Base-by-base conservation (phyloP, 2,888 invertebrate genomes). In the Orchesellides sinensis region DNA sequence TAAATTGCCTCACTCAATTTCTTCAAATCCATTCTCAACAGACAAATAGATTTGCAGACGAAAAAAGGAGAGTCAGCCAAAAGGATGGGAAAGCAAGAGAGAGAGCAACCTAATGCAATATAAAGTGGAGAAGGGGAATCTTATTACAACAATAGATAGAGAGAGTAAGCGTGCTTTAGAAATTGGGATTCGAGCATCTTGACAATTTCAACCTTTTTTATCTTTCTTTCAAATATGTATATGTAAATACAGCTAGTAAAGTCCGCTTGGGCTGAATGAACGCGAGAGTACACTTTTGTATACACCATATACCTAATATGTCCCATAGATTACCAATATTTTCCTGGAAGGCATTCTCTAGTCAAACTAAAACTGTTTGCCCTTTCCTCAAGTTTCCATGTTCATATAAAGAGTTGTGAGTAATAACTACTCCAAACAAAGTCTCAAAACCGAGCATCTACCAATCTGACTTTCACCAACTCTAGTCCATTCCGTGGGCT, bases 1-100 rank as follows among this genome's bases (percentile, higher is more conserved):
- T 88, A 88, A 88, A 88, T 88, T 87, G 86, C 85, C 83, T 83
- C 84, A 84, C 84, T 86, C 86, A 84, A 88, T 88, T 86, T 87
- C 88, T 84, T 83, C 83, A 83, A 87, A 86, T 83, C 84, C 86
- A 86, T 84, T 83, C 84, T 84, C 81, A 80, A 72, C 82, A 70
- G 75, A 79, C 75, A 84, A 79, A 79, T 79, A 79, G 79, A 79
- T 79, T 72, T 78, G 59, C 49, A 47, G 69, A 59, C 3, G 54
- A 52, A 40, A 35, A 65, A 65, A 27, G 32, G 47, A 73, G 49
- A 0, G 73, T 29, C n/a, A n/a, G 21, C 19, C 23, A 1, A n/a
- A n/a, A n/a, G n/a, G n/a, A n/a, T n/a, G 65, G 27, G 70, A 56
- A 45, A 61, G 25, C 54, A 27, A 83, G 61, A 61, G 40, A 32